A percentile compares a stretch with the other conserved stretches of the same genome.
Evolutionary conservation across 2,113 vertebrate species (phyloP).

Genomic region (Smithornis capensis): DNA sequence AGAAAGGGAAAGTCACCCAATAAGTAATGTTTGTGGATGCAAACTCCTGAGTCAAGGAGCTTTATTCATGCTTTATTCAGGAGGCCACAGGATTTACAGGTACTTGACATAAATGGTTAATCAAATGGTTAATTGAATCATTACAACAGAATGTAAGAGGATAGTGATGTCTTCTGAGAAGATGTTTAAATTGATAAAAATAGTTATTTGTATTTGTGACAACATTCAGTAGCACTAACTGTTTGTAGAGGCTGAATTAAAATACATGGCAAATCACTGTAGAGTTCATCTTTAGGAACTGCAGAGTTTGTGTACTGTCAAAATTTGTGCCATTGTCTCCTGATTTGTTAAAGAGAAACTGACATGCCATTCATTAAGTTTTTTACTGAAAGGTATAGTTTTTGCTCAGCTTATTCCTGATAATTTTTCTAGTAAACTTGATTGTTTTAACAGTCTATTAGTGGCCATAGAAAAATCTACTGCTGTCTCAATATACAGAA

Average conservation of each 20-base stretch:
- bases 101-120: background rate
- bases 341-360: background rate
- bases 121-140: background rate
- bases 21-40: background rate
- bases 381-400: background rate
- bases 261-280: background rate
- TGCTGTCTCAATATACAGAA: background rate
- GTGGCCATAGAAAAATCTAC: background rate
- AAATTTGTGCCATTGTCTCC: background rate
- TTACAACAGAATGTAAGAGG: background rate
- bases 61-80: background rate
- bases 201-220: background rate
- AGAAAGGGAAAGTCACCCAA: conserved; percentile 14
- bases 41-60: background rate
- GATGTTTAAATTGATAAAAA: background rate
- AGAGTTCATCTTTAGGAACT: background rate
- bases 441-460: background rate
- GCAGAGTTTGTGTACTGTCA: background rate
- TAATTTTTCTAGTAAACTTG: background rate
- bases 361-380: background rate
- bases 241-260: background rate
- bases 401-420: background rate
- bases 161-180: background rate
- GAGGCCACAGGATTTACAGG: background rate
- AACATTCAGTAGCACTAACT: background rate